These are phyloP conservation scores for Zonitis immaculata DNA, from an alignment of 2,888 invertebrate genomes.

Conservation along the genomic window DNA sequence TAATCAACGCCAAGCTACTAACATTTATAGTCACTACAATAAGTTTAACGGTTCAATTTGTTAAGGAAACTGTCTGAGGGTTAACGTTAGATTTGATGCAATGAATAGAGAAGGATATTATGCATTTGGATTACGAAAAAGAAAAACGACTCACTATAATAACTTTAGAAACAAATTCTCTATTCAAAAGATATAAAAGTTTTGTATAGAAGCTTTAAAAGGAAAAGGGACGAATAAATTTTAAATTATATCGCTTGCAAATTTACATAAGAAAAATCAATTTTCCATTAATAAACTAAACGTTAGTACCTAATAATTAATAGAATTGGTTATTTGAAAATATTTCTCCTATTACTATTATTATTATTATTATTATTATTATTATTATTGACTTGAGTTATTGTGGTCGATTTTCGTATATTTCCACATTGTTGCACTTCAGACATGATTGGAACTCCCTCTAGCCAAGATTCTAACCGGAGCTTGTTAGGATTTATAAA, in stretches of 20 bases:
- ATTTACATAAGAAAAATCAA: not conserved
- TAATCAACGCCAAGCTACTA: constrained; percentile 34
- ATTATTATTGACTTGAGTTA: not conserved
- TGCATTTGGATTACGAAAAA: not conserved
- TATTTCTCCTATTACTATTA: too few relatives aligned
- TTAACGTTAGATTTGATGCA: constrained; percentile 1
- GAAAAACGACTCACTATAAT: not conserved
- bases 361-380: too few relatives aligned
- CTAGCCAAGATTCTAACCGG: constrained; percentile 28
- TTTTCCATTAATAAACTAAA: too few relatives aligned
- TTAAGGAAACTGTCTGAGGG: constrained; percentile 20
- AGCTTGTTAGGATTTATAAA: constrained; percentile 40
- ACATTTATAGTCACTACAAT: constrained; percentile 33
- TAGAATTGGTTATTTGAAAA: too few relatives aligned
- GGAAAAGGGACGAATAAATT: not conserved
- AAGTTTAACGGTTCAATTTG: constrained; percentile 35
- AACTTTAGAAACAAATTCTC: not conserved
- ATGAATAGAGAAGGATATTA: not conserved
- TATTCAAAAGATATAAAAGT: not conserved
- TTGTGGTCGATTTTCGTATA: not conserved
- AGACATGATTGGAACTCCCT: constrained; percentile 37
- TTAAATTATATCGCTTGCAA: not conserved
- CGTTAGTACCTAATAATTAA: too few relatives aligned
- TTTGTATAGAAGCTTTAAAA: not conserved
- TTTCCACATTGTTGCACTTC: constrained; percentile 19